phyloP scores from a whole-genome alignment of 2,797 vertebrate genomes.

The Psittacula derbiana region DNA sequence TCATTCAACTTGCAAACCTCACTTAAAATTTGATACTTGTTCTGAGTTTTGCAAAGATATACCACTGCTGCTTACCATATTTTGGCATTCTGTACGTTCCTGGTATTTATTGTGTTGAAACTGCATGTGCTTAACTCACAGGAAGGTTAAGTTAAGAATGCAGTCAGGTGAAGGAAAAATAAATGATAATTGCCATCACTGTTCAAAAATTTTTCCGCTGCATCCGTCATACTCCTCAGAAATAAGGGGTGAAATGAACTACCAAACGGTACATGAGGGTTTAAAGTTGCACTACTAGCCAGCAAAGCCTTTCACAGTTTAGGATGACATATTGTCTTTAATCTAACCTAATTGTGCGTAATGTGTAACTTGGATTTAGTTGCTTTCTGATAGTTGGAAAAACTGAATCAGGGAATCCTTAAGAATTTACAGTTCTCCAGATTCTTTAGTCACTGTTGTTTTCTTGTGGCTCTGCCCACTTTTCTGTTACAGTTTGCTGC shows the following conservation, averaged over 20 bases:
- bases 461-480: background rate
- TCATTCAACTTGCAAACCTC: background rate
- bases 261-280: background rate
- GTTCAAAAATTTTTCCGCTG: background rate
- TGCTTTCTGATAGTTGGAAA: background rate
- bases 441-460: background rate
- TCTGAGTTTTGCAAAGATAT: background rate
- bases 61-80: background rate
- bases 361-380: conserved; percentile 2
- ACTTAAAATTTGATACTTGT: background rate
- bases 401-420: background rate
- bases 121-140: background rate
- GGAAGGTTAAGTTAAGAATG: background rate
- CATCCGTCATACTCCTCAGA: background rate
- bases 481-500: background rate
- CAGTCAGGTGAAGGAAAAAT: background rate
- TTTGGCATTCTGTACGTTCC: background rate
- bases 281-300: background rate
- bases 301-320: background rate
- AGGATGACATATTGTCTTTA: background rate
- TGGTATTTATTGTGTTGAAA: background rate
- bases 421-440: background rate
- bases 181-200: background rate
- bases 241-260: background rate
- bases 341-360: background rate